A percentile compares a stretch with the other conserved stretches of the same genome.
Conservation (phyloP, 2,888 invertebrate genomes). For the Smittia sp. region DNA sequence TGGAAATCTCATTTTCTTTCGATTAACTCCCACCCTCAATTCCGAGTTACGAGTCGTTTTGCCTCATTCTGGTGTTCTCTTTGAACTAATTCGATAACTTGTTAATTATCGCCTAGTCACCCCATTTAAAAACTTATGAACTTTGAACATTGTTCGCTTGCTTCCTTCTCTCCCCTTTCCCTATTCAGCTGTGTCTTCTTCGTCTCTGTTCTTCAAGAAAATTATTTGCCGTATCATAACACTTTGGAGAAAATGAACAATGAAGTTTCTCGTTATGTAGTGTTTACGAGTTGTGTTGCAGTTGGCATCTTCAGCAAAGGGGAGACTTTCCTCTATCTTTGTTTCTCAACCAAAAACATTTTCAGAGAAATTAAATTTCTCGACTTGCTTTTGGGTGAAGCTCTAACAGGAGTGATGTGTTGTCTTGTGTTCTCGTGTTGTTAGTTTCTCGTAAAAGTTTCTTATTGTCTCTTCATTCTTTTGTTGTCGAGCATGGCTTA, state of each 20-base stretch:
- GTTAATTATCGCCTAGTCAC: too few relatives aligned
- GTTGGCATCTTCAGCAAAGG: background rate
- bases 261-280: constrained; percentile 12
- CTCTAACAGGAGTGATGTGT: background rate
- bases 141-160: too few relatives aligned
- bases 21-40: too few relatives aligned
- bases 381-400: background rate
- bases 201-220: background rate
- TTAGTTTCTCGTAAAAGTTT: background rate
- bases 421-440: too few relatives aligned
- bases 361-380: background rate
- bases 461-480: background rate
- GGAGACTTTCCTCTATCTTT: background rate
- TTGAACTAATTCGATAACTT: too few relatives aligned
- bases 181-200: background rate
- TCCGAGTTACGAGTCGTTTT: too few relatives aligned
- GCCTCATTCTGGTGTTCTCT: too few relatives aligned
- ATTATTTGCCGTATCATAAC: background rate
- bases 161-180: too few relatives aligned
- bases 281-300: constrained; percentile 8
- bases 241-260: background rate
- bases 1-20: too few relatives aligned
- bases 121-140: too few relatives aligned
- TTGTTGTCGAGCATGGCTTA: background rate
- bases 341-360: background rate